Evolutionary conservation across 1,140 invertebrate genomes (phyloP), one percentile per base, ranked within the genome.

Genomic region (Lutraria rhynchaena): DNA sequence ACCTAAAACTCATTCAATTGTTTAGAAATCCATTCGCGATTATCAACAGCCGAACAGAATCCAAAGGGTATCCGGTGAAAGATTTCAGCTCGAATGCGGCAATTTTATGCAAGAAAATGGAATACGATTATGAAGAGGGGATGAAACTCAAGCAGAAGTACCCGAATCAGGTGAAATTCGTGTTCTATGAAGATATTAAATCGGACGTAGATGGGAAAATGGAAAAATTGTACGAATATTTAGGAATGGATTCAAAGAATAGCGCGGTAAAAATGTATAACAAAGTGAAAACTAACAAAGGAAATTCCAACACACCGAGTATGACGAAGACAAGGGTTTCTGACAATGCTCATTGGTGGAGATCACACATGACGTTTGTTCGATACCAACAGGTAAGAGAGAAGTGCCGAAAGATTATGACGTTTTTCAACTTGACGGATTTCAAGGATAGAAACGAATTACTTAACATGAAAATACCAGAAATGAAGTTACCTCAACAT

Each of bases 101-200:
- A 11, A 24, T 46, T 35, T 31, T 78, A 9, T 78, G 76, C n/a
- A 58, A 67, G 7, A 78, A 78, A 33, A 69, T 69, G 61, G 22
- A 24, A 17, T 35, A 29, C 7, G 76, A 78, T 27, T 55, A 37
- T 33, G 19, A 31, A 1, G 76, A 49, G 3, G 76, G 60, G 2
- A 9, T 69, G 44, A 44, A 17, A 46, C 37, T 69, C 13, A 4
- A 7, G 11, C 15, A 41, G 49, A 24, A 60, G 29, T 75, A 61
- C 27, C 71, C 71, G 9, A 57, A 33, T 22, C 33, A 57, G 0
- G 55, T 75, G 19, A 75, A 75, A 35, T 24, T 75, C 17, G 27
- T 75, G 4, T 75, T 60, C 41, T 75, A 75, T 46, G 71, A 75
- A 60, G 71, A 75, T 27, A 37, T 75, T 3, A 75, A 75, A 60